Evolutionary conservation across 2,888 invertebrate genomes (phyloP).

Genomic region (Diadegma fenestrale): DNA sequence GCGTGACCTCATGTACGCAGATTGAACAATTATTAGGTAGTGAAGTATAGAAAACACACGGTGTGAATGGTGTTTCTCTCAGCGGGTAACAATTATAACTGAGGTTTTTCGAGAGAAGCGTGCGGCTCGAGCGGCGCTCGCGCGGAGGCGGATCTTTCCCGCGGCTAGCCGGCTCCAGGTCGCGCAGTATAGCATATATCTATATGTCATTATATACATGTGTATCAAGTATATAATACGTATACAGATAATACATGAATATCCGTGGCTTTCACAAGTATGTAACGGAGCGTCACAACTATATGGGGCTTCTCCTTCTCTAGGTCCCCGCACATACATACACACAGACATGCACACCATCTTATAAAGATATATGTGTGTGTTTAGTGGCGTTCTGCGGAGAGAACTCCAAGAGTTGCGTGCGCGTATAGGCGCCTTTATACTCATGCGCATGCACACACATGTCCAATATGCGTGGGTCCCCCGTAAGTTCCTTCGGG

Average conservation of each 20-base stretch:
- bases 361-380: neutral
- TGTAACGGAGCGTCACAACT: conserved; percentile 23
- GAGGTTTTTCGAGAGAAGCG: conserved; percentile 82
- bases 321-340: neutral
- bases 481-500: conserved; percentile 45
- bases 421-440: conserved; percentile 56
- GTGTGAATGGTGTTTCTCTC: conserved; percentile 78
- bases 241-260: neutral
- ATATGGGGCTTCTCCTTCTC: conserved; percentile 22
- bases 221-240: conserved; percentile 5
- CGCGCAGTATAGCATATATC: conserved; percentile 36
- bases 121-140: conserved; percentile 71
- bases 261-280: conserved; percentile 10
- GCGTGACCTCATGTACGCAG: conserved; percentile 3
- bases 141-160: conserved; percentile 82
- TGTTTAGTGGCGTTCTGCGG: neutral
- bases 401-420: conserved; percentile 41
- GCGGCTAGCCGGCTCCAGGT: conserved; percentile 65
- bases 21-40: conserved; percentile 57
- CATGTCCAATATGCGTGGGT: conserved; percentile 58
- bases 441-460: conserved; percentile 32
- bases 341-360: neutral
- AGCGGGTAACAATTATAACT: conserved; percentile 85
- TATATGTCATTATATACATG: conserved; percentile 24
- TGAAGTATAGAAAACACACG: conserved; percentile 40